These are phyloP conservation scores for Drosophila recens DNA, from an alignment of 2,888 invertebrate species.

Conservation along the genomic window DNA sequence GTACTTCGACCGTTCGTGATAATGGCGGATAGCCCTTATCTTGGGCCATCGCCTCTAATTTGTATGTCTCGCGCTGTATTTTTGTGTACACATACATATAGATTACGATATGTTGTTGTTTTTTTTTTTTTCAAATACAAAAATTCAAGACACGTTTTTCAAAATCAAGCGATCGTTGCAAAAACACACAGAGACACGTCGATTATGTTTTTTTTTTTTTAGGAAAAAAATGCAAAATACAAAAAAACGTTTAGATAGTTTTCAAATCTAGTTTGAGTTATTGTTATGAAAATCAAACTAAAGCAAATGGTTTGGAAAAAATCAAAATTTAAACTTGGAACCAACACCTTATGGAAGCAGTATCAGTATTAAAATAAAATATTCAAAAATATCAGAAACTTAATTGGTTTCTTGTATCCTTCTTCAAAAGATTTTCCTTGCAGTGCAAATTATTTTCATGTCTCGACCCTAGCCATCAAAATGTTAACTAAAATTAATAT, in stretches of 20 bases:
- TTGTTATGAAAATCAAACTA: slow-evolving; percentile 25
- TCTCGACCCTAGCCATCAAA: slow-evolving; percentile 78
- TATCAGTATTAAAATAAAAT: slow-evolving; percentile 30
- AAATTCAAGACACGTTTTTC: slow-evolving; percentile 49
- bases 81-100: slow-evolving; percentile 52
- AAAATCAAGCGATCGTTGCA: slow-evolving; percentile 72
- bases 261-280: slow-evolving; percentile 26
- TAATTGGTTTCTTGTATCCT: slow-evolving; percentile 8
- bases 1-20: slow-evolving; percentile 98
- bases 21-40: slow-evolving; percentile 98
- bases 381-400: slow-evolving; percentile 30
- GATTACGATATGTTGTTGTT: slow-evolving; percentile 15
- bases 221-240: slow-evolving; percentile 70
- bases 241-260: slow-evolving; percentile 53
- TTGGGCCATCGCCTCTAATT: slow-evolving; percentile 99
- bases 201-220: slow-evolving; percentile 39
- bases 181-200: slow-evolving; percentile 60
- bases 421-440: slow-evolving; percentile 46
- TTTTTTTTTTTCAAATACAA: slow-evolving; percentile 34
- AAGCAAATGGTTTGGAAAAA: slow-evolving; percentile 37
- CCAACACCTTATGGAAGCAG: slow-evolving; percentile 56
- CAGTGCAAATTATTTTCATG: slow-evolving; percentile 73
- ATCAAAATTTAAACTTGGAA: slow-evolving; percentile 37
- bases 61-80: slow-evolving; percentile 96
- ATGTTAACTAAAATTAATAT: slow-evolving; percentile 21